Percentiles rank a stretch among this genome's conserved stretches.
Evolutionary conservation across 2,797 vertebrate genomes (phyloP).

Genomic region (Sebastes ruberrimus): DNA sequence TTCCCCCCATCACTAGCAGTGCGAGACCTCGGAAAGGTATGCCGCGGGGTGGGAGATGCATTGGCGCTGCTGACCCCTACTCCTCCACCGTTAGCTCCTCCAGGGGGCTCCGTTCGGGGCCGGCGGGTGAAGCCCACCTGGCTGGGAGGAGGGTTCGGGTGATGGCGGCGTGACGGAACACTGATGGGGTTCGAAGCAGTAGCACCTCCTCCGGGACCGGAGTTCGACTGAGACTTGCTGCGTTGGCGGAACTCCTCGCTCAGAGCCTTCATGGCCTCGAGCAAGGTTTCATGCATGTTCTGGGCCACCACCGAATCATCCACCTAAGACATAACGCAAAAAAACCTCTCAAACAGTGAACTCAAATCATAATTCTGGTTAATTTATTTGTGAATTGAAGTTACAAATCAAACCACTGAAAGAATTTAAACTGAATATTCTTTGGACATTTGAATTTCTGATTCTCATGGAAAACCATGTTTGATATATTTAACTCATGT

Average conservation of each 20-base stretch:
- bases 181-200: slow-evolving; percentile 87
- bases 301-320: slow-evolving; percentile 87
- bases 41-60: slow-evolving; percentile 81
- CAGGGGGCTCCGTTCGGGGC: slow-evolving; percentile 80
- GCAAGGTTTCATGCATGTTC: slow-evolving; percentile 91
- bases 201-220: slow-evolving; percentile 79
- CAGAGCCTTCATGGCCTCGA: slow-evolving; percentile 90
- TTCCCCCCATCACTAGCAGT: slow-evolving; percentile 81
- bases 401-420: not conserved
- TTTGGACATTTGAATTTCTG: not conserved
- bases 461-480: not conserved
- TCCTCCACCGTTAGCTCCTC: slow-evolving; percentile 56
- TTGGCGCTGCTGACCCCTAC: slow-evolving; percentile 65
- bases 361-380: not conserved
- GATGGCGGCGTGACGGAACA: slow-evolving; percentile 84
- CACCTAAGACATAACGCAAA: slow-evolving; percentile 61
- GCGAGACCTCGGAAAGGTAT: slow-evolving; percentile 78
- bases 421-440: not conserved
- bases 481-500: not conserved
- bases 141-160: slow-evolving; percentile 83
- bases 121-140: slow-evolving; percentile 85
- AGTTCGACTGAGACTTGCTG: slow-evolving; percentile 85
- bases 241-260: slow-evolving; percentile 88
- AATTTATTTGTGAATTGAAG: not conserved
- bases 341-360: not conserved